Evolutionary conservation across 2,888 invertebrate genomes (phyloP).

Genomic region (Punctoribates punctum): DNA sequence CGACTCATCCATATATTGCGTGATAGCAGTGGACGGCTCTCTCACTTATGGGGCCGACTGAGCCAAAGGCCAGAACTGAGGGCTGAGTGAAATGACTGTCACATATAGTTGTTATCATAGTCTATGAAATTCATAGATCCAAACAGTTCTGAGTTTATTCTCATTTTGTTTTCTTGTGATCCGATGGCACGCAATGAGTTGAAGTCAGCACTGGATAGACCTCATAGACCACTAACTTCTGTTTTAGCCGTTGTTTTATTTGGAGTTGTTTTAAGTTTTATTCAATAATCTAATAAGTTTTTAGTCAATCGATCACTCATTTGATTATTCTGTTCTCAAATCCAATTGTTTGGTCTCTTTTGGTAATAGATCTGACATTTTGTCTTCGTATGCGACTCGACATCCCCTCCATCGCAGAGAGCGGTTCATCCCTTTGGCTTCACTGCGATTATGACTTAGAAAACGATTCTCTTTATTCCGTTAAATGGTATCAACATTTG

Average conservation of each 20-base stretch:
- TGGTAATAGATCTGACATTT: neutral
- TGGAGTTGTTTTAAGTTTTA: slow-evolving; percentile 9
- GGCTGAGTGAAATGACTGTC: neutral
- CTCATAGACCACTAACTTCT: neutral
- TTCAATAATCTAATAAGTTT: slow-evolving; percentile 1
- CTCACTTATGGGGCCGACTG: neutral
- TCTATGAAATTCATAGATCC: neutral
- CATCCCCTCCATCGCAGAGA: slow-evolving; percentile 34
- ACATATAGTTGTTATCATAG: neutral
- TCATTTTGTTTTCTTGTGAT: neutral
- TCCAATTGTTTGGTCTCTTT: neutral
- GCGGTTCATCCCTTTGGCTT: slow-evolving; percentile 44
- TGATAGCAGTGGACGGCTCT: neutral
- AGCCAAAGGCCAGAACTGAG: neutral
- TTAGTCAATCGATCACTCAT: slow-evolving; percentile 4
- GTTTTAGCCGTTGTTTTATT: neutral
- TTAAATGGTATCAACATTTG: slow-evolving; percentile 41
- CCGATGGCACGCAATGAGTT: neutral
- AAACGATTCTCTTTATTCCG: slow-evolving; percentile 47
- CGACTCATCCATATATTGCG: neutral
- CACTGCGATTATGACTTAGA: slow-evolving; percentile 47
- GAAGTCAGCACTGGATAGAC: neutral
- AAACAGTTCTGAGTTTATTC: slow-evolving; percentile 6
- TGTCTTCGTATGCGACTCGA: neutral
- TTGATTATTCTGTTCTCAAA: neutral